phyloP scores from a whole-genome alignment of 1,140 invertebrate species.

The Calliphora vicina region DNA sequence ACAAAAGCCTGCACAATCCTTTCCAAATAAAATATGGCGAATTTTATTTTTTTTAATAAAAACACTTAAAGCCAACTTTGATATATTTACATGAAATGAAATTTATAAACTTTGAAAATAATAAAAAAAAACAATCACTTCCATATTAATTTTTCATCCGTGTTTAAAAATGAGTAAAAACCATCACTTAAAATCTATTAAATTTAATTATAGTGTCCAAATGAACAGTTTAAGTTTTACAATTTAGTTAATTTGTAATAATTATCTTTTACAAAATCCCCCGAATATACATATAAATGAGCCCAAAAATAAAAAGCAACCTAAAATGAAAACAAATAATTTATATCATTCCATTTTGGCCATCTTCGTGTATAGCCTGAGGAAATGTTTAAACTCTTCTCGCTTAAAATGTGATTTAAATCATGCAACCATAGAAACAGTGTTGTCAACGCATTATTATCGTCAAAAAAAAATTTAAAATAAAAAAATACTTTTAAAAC shows the following conservation, averaged over 20 bases:
- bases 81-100: no score
- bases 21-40: neutral
- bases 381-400: constrained; percentile 26
- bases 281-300: neutral
- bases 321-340: constrained; percentile 27
- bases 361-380: neutral
- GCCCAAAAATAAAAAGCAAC: neutral
- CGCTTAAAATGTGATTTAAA: neutral
- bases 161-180: neutral
- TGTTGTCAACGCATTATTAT: constrained; percentile 10
- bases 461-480: neutral
- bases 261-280: constrained; percentile 10
- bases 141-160: neutral
- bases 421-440: constrained; percentile 14
- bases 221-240: constrained; percentile 18
- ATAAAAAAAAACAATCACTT: neutral
- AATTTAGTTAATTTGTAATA: constrained; percentile 33
- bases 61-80: neutral
- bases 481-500: no score
- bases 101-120: no score
- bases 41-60: neutral
- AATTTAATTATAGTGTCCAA: constrained; percentile 30
- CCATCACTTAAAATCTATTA: constrained; percentile 18
- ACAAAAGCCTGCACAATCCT: neutral
- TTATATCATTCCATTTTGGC: constrained; percentile 20